phyloP scores from a whole-genome alignment of 2,113 vertebrate genomes.

The Morone chrysops region DNA sequence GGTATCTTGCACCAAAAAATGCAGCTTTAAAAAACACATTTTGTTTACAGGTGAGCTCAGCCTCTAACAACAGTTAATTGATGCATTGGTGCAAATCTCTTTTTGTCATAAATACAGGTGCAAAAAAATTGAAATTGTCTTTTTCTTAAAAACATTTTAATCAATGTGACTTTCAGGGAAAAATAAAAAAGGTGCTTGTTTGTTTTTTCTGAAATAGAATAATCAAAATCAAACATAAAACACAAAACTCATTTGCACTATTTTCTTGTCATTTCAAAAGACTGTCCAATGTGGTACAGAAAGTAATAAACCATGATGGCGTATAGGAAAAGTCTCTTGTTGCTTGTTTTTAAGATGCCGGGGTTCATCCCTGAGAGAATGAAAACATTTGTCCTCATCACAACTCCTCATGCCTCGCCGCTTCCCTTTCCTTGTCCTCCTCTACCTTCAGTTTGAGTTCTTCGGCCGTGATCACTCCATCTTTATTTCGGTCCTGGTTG shows the following conservation, averaged over 20 bases:
- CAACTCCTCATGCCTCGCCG: constrained; percentile 89
- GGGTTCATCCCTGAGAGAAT: constrained; percentile 71
- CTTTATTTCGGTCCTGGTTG: constrained; percentile 96
- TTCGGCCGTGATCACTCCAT: constrained; percentile 87
- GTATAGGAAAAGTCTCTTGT: constrained; percentile 35
- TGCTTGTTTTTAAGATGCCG: constrained; percentile 30
- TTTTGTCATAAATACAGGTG: not conserved
- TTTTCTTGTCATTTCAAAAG: constrained; percentile 33
- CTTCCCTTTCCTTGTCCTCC: constrained; percentile 88
- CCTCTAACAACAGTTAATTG: not conserved
- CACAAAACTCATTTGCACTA: constrained; percentile 31
- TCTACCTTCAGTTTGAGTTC: constrained; percentile 96
- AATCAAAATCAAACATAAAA: constrained; percentile 45
- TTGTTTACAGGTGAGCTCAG: not conserved
- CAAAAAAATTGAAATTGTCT: not conserved
- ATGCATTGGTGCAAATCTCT: not conserved
- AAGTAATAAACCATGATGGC: constrained; percentile 51
- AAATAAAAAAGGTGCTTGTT: constrained; percentile 70
- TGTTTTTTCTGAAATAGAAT: constrained; percentile 45
- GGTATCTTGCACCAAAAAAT: not conserved
- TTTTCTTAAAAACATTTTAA: constrained; percentile 71
- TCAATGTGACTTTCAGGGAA: constrained; percentile 53
- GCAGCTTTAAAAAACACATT: not conserved
- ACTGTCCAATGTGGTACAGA: constrained; percentile 12
- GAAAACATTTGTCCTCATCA: constrained; percentile 71